Percentiles rank a stretch among this genome's conserved stretches.
Evolutionary conservation across 2,888 invertebrate genomes (phyloP).

Genomic region (Ypsolopha sequella): DNA sequence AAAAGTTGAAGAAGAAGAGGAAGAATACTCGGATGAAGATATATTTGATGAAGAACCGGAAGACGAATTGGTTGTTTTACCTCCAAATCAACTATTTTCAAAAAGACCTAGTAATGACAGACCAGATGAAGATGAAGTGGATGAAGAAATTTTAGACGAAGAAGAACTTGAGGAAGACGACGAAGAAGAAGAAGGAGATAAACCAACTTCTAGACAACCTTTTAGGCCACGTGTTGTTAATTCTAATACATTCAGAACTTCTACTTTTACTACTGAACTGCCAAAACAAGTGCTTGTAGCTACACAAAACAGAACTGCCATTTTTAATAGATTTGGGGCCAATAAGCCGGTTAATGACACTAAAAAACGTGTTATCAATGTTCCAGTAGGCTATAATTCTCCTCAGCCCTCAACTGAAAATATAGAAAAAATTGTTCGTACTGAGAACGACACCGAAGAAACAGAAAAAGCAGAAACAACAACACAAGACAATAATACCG

Average conservation of each 20-base stretch:
- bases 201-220: constrained; percentile 38
- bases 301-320: constrained; percentile 39
- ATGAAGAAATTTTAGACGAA: constrained; percentile 21
- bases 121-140: constrained; percentile 13
- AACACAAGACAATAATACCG: constrained; percentile 13
- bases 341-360: constrained; percentile 36
- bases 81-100: constrained; percentile 51
- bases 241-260: constrained; percentile 54
- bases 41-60: constrained; percentile 45
- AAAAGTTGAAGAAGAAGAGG: constrained; percentile 37
- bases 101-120: constrained; percentile 30
- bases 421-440: constrained; percentile 15
- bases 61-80: constrained; percentile 51
- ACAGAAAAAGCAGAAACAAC: constrained; percentile 28
- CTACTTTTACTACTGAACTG: constrained; percentile 50
- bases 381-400: constrained; percentile 44
- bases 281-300: constrained; percentile 29
- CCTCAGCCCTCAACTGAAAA: constrained; percentile 18
- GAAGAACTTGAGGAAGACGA: constrained; percentile 8
- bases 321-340: constrained; percentile 35
- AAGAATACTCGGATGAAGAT: constrained; percentile 33
- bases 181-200: constrained; percentile 16
- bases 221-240: constrained; percentile 47
- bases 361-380: constrained; percentile 55
- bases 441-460: constrained; percentile 5